Conservation (phyloP, 2,888 invertebrate genomes). For the Eupeodes luniger region DNA sequence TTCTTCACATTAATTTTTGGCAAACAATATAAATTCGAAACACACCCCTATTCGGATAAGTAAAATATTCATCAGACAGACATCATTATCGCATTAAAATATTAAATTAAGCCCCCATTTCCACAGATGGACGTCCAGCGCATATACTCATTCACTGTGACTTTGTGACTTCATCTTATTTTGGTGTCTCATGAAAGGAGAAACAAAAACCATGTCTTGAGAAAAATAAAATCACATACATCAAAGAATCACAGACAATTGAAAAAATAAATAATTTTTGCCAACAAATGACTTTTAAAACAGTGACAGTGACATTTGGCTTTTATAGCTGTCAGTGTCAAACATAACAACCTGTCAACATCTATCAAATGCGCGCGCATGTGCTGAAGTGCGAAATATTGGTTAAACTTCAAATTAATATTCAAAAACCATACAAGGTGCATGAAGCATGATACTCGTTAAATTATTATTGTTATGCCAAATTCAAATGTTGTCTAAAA, state of each 20-base stretch:
- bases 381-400: conserved; percentile 50
- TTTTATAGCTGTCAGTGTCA: conserved; percentile 33
- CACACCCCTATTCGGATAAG: background rate
- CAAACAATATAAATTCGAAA: conserved; percentile 32
- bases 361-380: conserved; percentile 35
- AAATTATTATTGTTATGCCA: background rate
- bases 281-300: background rate
- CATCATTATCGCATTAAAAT: conserved; percentile 34
- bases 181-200: conserved; percentile 1
- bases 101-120: conserved; percentile 32
- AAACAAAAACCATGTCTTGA: background rate
- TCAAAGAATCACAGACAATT: too few relatives aligned
- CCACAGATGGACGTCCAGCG: conserved; percentile 31
- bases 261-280: background rate
- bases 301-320: conserved; percentile 21
- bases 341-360: conserved; percentile 23
- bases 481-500: conserved; percentile 27
- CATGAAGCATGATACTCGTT: background rate
- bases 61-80: background rate
- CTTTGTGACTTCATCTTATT: conserved; percentile 46
- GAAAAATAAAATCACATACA: background rate
- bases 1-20: background rate
- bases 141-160: background rate
- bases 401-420: conserved; percentile 41
- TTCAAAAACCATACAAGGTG: conserved; percentile 28